Conservation (phyloP, 92 coral and sea anemone species). For the Phenganax marumi region DNA sequence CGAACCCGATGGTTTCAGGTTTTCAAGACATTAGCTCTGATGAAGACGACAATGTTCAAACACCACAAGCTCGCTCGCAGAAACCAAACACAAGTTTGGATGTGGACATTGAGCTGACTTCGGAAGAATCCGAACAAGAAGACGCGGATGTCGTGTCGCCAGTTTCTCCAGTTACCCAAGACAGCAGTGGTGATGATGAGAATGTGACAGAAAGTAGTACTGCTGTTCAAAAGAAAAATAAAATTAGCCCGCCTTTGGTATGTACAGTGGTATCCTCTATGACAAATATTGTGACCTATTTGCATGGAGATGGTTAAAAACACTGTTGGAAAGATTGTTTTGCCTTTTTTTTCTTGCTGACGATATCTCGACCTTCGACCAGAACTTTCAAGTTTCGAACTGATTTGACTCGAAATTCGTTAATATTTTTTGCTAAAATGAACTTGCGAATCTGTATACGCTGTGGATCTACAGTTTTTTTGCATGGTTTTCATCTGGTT, state of each 20-base stretch:
- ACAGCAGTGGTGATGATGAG: slow-evolving; percentile 10
- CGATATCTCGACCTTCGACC: too few species aligned
- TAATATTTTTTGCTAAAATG: not conserved
- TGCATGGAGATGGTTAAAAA: too few species aligned
- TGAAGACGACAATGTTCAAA: slow-evolving; percentile 50
- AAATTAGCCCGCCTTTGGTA: not conserved
- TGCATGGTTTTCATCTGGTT: not conserved
- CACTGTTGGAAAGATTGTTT: too few species aligned
- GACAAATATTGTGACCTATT: too few species aligned
- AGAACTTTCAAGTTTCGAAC: too few species aligned
- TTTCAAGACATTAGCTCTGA: slow-evolving; percentile 89
- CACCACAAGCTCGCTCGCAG: slow-evolving; percentile 22
- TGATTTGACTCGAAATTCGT: too few species aligned
- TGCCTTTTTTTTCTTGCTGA: too few species aligned
- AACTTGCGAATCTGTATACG: not conserved
- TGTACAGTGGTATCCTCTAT: not conserved
- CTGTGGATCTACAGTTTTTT: not conserved
- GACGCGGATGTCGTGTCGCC: slow-evolving; percentile 44
- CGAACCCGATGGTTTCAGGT: slow-evolving; percentile 94
- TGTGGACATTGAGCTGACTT: slow-evolving; percentile 65
- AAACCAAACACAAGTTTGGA: slow-evolving; percentile 33
- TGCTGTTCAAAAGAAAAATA: not conserved
- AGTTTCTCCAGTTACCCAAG: not conserved
- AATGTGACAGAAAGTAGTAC: not conserved
- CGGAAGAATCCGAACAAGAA: slow-evolving; percentile 65